Base-by-base conservation (phyloP, 2,888 invertebrate species). In the Gnatocerus cornutus region DNA sequence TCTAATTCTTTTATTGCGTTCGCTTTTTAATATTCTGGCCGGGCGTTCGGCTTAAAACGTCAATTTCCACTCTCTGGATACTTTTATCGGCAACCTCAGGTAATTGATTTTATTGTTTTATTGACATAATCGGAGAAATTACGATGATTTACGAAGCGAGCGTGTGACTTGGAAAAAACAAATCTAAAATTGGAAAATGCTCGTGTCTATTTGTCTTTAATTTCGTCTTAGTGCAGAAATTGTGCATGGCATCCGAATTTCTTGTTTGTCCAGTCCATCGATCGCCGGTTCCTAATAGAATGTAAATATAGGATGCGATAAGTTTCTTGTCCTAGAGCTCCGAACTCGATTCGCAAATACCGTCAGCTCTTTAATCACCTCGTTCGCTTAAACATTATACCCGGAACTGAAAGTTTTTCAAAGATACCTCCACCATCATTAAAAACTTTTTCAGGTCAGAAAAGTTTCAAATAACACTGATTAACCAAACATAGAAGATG, bases 1-100 rank as follows among this genome's bases (percentile, higher is more conserved):
- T 66, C 69, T 71, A 71, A 72, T 72, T 72, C 72, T 72, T 72
- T 72, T 71, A 72, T 72, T 71, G 59, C 65, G 30, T n/a, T 62
- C 37, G 53, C 69, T 59, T 62, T 69, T 72, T 69, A 62, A 71
- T 56, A 69, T 69, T 68, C 68, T 30, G 29, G 12, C 30, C 27
- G 16, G 48, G 48, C 55, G 21, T 27, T 62, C 53, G 48, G 41
- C 52, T 61, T 67, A 61, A 67, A 68, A 37, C 48, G 68, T 63
- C 59, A 55, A 62, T 55, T 68, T 68, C 45, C 45, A 48, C 37
- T 27, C 37, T 27, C 6, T 1, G 21, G 53, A 45, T 58, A 59
- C 48, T 48, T 52, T 64, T 53, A 64, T 52, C 64, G 27, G 48
- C 43, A 46, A 64, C 43, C 30, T 30, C 39, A 43, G 59, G 67